These are phyloP conservation scores for Aphelinus certus DNA, from an alignment of 1,140 invertebrate species.

Conservation along the genomic window DNA sequence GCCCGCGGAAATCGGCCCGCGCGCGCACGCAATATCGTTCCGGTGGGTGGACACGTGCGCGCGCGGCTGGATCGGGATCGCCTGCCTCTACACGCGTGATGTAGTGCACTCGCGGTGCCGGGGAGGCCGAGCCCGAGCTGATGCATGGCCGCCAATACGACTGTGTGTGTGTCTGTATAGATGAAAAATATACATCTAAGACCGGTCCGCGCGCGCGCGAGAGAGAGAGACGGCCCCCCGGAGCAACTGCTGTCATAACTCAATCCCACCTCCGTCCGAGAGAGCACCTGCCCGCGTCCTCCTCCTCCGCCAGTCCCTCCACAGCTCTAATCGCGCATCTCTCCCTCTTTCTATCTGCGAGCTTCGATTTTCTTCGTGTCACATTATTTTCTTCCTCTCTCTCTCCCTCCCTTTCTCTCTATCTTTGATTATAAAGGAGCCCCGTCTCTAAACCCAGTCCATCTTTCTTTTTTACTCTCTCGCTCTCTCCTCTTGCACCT, in stretches of 20 bases:
- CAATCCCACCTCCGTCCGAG: constrained; percentile 61
- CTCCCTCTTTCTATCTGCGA: constrained; percentile 16
- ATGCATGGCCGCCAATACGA: constrained; percentile 60
- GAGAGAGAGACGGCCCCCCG: constrained; percentile 47
- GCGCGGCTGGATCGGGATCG: not conserved
- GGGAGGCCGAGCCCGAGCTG: constrained; percentile 63
- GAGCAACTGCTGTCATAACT: constrained; percentile 67
- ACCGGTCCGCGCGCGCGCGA: constrained; percentile 54
- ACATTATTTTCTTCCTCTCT: constrained; percentile 31
- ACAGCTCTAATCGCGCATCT: constrained; percentile 11
- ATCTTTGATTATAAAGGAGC: constrained; percentile 38
- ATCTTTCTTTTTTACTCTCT: constrained; percentile 4
- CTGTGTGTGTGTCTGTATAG: too few species aligned
- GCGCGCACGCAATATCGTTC: constrained; percentile 18
- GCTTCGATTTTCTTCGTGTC: constrained; percentile 2
- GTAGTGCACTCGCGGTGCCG: too few species aligned
- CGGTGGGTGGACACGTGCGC: constrained; percentile 20
- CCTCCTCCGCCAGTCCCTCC: constrained; percentile 34
- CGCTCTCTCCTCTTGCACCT: not conserved
- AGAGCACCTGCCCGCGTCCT: constrained; percentile 32
- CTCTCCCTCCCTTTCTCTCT: constrained; percentile 31
- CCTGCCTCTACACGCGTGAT: too few species aligned
- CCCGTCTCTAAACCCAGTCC: constrained; percentile 9
- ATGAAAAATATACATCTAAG: constrained; percentile 39
- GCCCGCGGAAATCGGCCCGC: not conserved